Evolutionary conservation across 2,797 vertebrate genomes (phyloP).

Genomic region (Micrastur ruficollis): DNA sequence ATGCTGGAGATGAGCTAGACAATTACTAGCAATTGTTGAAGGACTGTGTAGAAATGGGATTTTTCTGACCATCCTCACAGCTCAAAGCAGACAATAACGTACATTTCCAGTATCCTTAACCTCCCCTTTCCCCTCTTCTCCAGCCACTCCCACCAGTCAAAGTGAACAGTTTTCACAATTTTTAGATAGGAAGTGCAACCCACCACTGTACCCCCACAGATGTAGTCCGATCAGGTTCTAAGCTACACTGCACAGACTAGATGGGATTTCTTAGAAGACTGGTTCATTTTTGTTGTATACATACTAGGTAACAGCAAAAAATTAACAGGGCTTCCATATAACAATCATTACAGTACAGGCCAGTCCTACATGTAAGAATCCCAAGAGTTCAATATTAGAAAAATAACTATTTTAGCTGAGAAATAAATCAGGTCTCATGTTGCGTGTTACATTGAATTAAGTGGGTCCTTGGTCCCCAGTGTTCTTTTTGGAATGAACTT

Average conservation of each 20-base stretch:
- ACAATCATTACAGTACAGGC: background rate
- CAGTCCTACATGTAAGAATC: background rate
- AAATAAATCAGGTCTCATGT: background rate
- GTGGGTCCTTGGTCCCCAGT: background rate
- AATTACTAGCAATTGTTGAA: background rate
- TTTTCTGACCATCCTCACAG: background rate
- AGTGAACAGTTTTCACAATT: background rate
- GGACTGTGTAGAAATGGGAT: background rate
- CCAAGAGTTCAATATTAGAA: background rate
- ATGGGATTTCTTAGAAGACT: background rate
- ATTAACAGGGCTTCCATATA: background rate
- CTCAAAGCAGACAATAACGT: background rate
- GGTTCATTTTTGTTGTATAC: background rate
- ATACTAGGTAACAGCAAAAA: background rate
- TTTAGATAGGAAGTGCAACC: background rate
- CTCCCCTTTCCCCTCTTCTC: background rate
- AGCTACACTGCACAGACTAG: background rate
- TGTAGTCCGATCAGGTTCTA: background rate
- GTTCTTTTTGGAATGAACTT: background rate
- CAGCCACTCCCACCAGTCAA: background rate
- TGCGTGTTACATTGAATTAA: background rate
- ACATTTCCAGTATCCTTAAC: background rate
- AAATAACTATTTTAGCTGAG: background rate
- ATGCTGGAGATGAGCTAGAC: background rate
- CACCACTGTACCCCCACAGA: background rate